A percentile compares a stretch with the other conserved stretches of the same genome.
Conservation (phyloP, 1,140 invertebrate genomes). For the Scaptodrosophila lebanonensis region DNA sequence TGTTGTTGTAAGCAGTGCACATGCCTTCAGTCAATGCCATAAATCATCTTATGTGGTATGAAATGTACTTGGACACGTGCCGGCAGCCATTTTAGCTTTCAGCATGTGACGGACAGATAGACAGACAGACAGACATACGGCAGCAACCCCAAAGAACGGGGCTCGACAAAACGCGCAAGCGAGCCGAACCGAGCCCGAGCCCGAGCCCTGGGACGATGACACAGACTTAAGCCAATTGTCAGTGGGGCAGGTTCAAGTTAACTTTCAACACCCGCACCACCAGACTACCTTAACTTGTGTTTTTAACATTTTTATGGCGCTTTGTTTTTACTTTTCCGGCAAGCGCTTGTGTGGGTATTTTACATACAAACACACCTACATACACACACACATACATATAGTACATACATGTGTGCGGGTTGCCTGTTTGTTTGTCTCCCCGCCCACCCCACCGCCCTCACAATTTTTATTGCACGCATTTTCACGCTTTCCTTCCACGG, state of each 20-base stretch:
- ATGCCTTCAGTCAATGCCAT: constrained; percentile 67
- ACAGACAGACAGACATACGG: too few species aligned
- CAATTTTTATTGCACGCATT: constrained; percentile 52
- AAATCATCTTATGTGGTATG: constrained; percentile 61
- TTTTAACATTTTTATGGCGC: constrained; percentile 34
- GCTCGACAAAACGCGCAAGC: constrained; percentile 2
- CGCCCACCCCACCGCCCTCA: too few species aligned
- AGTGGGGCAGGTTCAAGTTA: constrained; percentile 66
- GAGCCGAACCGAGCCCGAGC: neutral
- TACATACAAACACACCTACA: too few species aligned
- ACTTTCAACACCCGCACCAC: constrained; percentile 25
- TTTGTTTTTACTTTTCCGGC: constrained; percentile 26
- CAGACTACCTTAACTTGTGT: constrained; percentile 15
- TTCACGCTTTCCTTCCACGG: constrained; percentile 53
- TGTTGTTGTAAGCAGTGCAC: constrained; percentile 30
- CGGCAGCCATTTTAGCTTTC: constrained; percentile 47
- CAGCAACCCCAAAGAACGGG: too few species aligned
- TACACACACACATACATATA: too few species aligned
- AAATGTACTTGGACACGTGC: constrained; percentile 66
- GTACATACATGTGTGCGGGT: too few species aligned
- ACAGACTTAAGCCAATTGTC: constrained; percentile 63
- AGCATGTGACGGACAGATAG: too few species aligned
- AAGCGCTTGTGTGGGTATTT: neutral
- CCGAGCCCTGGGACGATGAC: neutral
- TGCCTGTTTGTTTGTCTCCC: constrained; percentile 2